Conservation (phyloP, 2,888 invertebrate species). For the Ferrisia virgata region DNA sequence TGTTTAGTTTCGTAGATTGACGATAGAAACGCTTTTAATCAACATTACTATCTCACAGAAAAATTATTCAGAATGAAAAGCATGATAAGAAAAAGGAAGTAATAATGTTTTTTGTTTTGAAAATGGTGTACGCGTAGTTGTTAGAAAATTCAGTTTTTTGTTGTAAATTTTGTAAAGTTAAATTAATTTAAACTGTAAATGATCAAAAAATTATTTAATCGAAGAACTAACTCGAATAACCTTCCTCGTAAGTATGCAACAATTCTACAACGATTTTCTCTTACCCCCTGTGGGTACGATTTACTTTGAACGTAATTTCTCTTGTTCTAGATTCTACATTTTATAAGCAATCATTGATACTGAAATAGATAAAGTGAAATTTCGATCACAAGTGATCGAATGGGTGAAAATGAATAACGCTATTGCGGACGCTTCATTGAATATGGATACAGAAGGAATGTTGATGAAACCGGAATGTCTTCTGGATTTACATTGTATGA, state of each 20-base stretch:
- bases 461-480: not conserved
- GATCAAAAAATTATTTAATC: not conserved
- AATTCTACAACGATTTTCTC: not conserved
- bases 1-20: not conserved
- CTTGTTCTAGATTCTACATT: not conserved
- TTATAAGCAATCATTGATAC: not conserved
- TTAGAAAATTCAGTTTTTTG: not conserved
- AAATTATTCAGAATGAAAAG: not conserved
- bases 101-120: not conserved
- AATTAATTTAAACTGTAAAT: not conserved
- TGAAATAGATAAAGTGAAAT: not conserved
- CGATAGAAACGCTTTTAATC: not conserved
- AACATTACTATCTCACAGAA: not conserved
- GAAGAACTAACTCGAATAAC: not conserved
- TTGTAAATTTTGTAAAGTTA: not conserved
- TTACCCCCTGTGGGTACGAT: not conserved
- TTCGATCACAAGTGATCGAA: constrained; percentile 1
- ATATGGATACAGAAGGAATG: not conserved
- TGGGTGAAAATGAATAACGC: not conserved
- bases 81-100: not conserved
- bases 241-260: not conserved
- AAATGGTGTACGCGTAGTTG: not conserved
- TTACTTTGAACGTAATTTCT: not conserved
- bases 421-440: not conserved
- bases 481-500: not conserved